phyloP scores from a whole-genome alignment of 2,797 vertebrate species.

The Hylomyscus alleni region DNA sequence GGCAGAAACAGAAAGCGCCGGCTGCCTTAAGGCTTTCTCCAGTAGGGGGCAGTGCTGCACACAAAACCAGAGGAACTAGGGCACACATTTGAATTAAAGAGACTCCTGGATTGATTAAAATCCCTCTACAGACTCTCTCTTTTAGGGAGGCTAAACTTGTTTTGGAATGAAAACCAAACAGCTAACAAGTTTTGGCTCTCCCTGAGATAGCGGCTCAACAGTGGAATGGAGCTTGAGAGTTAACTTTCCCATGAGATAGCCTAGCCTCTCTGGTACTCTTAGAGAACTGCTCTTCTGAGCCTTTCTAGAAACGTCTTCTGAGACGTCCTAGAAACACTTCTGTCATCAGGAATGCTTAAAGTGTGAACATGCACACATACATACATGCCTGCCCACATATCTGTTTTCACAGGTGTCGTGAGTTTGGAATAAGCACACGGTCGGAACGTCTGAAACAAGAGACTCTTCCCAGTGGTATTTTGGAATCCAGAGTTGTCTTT shows the following conservation, averaged over 20 bases:
- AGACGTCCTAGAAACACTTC: constrained; percentile 19
- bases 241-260: not conserved
- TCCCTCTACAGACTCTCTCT: not conserved
- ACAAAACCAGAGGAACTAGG: not conserved
- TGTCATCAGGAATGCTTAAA: not conserved
- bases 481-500: not conserved
- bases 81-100: not conserved
- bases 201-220: not conserved
- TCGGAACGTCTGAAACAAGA: not conserved
- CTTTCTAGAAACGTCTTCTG: too few species aligned
- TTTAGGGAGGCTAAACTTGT: not conserved
- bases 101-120: not conserved
- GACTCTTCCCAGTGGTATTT: not conserved
- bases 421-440: not conserved
- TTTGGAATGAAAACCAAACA: constrained; percentile 41
- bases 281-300: not conserved
- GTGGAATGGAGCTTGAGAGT: not conserved
- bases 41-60: constrained; percentile 83
- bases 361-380: not conserved
- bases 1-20: not conserved
- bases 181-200: not conserved
- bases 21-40: constrained; percentile 46
- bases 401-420: not conserved
- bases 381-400: not conserved
- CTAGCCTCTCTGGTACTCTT: not conserved